Conservation (phyloP, 2,113 vertebrate species). For the Lepus americanus region DNA sequence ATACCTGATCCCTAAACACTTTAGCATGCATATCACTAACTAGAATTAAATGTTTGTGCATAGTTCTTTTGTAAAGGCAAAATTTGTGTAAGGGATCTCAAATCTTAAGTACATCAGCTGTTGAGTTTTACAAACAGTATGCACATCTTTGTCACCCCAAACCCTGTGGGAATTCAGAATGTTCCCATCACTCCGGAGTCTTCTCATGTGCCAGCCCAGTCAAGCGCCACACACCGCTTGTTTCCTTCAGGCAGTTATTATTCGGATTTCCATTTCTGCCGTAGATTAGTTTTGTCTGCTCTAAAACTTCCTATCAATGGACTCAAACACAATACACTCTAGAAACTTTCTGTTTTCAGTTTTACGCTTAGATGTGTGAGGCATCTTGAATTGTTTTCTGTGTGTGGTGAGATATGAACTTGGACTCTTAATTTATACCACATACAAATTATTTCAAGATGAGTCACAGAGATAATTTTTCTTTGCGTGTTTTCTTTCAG, state of each 20-base stretch:
- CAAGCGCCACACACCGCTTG: not conserved
- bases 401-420: not conserved
- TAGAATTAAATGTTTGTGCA: constrained; percentile 19
- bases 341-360: constrained; percentile 18
- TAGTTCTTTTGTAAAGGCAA: constrained; percentile 3
- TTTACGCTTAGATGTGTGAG: not conserved
- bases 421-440: constrained; percentile 14
- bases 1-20: not conserved
- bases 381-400: not conserved
- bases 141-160: not conserved
- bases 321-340: not conserved
- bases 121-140: not conserved
- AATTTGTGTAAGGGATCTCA: not conserved
- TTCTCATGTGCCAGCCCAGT: not conserved
- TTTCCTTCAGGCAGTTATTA: not conserved
- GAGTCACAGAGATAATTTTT: constrained; percentile 17
- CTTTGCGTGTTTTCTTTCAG: constrained; percentile 42
- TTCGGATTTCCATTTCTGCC: not conserved
- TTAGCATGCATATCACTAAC: not conserved
- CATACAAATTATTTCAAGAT: constrained; percentile 36
- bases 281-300: not conserved
- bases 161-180: not conserved
- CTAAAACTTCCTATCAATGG: constrained; percentile 12
- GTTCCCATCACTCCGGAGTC: not conserved
- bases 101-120: not conserved